Percentiles rank a stretch among this genome's conserved stretches.
Conservation (phyloP, 2,113 vertebrate species). For the Tylochromis polylepis region DNA sequence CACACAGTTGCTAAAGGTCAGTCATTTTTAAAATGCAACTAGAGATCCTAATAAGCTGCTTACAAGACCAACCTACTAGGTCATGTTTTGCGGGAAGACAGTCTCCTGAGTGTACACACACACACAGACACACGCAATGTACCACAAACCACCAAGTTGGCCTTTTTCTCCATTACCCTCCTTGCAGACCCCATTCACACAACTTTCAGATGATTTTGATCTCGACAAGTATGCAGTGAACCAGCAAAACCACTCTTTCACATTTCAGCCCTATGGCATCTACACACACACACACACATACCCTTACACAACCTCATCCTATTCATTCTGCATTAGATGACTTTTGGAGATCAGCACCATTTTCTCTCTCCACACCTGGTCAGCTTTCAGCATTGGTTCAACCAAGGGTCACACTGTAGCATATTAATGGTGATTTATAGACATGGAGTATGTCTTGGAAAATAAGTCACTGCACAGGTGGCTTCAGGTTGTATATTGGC, state of each 20-base stretch:
- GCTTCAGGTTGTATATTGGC: not conserved
- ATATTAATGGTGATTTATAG: not conserved
- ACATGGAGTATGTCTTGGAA: not conserved
- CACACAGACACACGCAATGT: not conserved
- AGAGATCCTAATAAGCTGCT: not conserved
- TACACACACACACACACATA: not conserved
- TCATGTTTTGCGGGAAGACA: not conserved
- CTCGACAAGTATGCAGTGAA: conserved; percentile 54
- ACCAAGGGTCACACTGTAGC: conserved; percentile 8
- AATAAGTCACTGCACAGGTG: not conserved
- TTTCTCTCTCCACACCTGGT: conserved; percentile 37
- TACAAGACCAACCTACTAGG: not conserved
- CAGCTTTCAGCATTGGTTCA: conserved; percentile 38
- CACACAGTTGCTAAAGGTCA: not conserved
- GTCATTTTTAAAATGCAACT: not conserved
- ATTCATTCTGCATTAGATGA: conserved; percentile 27
- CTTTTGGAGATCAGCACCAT: conserved; percentile 19
- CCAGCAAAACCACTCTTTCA: conserved; percentile 56
- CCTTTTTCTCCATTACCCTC: conserved; percentile 48
- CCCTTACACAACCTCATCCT: not conserved
- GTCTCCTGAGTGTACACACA: not conserved
- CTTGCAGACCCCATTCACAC: conserved; percentile 58
- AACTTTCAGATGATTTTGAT: conserved; percentile 58
- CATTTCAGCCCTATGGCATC: conserved; percentile 17
- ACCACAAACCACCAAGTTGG: conserved; percentile 1